A percentile compares a stretch with the other conserved stretches of the same genome.
Evolutionary conservation across 2,113 vertebrate species (phyloP).

Genomic region (Narcine bancroftii): DNA sequence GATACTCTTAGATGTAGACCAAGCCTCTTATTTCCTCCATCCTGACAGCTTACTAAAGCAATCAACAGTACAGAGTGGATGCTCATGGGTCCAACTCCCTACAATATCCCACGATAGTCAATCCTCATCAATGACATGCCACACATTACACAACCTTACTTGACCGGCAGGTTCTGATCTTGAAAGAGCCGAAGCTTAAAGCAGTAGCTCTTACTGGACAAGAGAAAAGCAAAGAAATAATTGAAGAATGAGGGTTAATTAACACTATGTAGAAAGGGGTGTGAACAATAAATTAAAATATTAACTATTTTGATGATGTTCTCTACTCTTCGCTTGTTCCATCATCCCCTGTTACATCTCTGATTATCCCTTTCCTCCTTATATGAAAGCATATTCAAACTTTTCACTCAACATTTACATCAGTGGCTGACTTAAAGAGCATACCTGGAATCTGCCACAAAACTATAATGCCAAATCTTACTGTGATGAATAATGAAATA

Average conservation of each 20-base stretch:
- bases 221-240: not conserved
- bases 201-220: not conserved
- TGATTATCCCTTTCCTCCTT: not conserved
- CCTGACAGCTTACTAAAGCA: too few species aligned
- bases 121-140: too few species aligned
- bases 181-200: not conserved
- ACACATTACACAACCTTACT: not conserved
- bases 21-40: too few species aligned
- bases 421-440: not conserved
- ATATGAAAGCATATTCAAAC: not conserved
- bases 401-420: not conserved
- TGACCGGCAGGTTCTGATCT: not conserved
- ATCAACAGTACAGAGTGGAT: too few species aligned
- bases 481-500: not conserved
- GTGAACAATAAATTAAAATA: not conserved
- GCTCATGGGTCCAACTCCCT: too few species aligned
- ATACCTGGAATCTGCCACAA: not conserved
- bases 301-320: not conserved
- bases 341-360: not conserved
- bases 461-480: not conserved
- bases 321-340: not conserved
- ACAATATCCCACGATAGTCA: too few species aligned
- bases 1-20: too few species aligned
- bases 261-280: not conserved
- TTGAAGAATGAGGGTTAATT: not conserved